Evolutionary conservation across 1,140 invertebrate genomes (phyloP).

Genomic region (Panulirus ornatus): DNA sequence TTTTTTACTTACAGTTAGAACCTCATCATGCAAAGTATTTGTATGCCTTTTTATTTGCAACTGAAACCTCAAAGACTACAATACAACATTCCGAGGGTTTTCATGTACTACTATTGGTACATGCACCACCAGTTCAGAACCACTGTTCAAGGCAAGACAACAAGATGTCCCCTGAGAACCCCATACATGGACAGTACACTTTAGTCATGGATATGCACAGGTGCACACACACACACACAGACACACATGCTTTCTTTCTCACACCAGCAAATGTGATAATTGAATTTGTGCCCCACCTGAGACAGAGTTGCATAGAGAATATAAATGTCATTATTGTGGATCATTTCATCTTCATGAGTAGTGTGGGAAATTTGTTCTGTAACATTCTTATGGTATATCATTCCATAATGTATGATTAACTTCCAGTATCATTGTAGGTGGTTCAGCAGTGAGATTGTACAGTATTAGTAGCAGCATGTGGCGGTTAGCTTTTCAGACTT

Average conservation of each 20-base stretch:
- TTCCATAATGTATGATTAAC: neutral
- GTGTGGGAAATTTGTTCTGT: too few relatives aligned
- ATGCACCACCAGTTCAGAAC: too few relatives aligned
- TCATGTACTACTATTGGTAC: too few relatives aligned
- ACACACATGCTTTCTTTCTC: too few relatives aligned
- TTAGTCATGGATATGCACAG: too few relatives aligned
- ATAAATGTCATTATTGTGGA: neutral
- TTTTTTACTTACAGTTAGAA: too few relatives aligned
- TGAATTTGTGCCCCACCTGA: neutral
- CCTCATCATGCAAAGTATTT: too few relatives aligned
- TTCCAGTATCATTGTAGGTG: neutral
- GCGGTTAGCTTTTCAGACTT: neutral
- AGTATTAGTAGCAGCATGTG: conserved; percentile 5
- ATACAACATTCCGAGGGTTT: too few relatives aligned
- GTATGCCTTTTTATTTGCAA: too few relatives aligned
- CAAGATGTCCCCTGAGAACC: too few relatives aligned
- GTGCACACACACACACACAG: neutral
- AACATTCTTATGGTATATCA: neutral
- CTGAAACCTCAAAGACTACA: too few relatives aligned
- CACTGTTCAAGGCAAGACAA: too few relatives aligned
- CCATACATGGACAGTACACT: neutral
- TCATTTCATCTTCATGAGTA: neutral
- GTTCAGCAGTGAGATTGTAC: neutral
- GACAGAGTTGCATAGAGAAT: neutral
- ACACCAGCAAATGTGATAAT: conserved; percentile 11